A percentile compares a stretch with the other conserved stretches of the same genome.
phyloP scores from a whole-genome alignment of 2,888 invertebrate genomes.

The Neria commutata region DNA sequence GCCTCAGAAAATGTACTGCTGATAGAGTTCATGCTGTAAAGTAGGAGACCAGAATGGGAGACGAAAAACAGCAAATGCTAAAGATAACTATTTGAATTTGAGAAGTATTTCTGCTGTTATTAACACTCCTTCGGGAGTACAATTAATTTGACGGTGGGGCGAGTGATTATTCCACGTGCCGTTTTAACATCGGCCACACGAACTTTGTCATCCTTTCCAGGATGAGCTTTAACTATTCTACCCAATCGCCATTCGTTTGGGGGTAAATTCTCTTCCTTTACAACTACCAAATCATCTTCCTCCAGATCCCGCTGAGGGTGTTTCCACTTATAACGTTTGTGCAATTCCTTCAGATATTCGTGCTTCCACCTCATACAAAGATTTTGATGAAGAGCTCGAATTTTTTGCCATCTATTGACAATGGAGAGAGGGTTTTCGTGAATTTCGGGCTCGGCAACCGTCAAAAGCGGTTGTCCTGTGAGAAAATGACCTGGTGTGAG shows the following conservation, averaged over 20 bases:
- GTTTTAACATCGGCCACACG: neutral
- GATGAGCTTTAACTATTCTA: neutral
- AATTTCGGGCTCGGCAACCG: neutral
- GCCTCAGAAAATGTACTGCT: no score
- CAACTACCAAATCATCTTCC: neutral
- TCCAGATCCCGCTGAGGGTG: neutral
- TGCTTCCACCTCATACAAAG: neutral
- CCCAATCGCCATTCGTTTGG: neutral
- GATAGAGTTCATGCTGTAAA: no score
- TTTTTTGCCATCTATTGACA: neutral
- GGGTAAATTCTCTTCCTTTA: neutral
- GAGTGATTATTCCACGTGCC: neutral
- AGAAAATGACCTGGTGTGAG: neutral
- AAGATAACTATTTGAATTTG: no score
- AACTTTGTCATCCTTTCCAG: neutral
- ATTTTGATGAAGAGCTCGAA: neutral
- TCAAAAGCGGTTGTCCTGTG: neutral
- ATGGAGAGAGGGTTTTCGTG: neutral
- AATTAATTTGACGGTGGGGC: neutral
- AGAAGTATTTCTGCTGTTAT: no score
- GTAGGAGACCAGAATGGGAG: no score
- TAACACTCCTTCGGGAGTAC: no score
- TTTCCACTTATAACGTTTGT: neutral
- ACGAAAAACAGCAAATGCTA: no score
- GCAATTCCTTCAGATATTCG: neutral